Base-by-base conservation (phyloP, 2,888 invertebrate species). In the Psylliodes chrysocephalus region DNA sequence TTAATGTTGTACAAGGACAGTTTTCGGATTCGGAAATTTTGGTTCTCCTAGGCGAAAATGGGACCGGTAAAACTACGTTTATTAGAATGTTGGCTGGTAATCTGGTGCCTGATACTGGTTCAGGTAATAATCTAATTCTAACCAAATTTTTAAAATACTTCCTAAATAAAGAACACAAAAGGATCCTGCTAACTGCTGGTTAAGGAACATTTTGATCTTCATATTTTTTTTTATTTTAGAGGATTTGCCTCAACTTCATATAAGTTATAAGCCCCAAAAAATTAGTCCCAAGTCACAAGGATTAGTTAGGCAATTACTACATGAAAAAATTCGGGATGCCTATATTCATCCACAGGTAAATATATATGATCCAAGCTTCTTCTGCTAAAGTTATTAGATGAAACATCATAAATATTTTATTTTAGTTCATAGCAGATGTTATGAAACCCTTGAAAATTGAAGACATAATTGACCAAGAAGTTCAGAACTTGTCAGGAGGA, bases 191-290 rank as follows among this genome's bases (percentile, higher is more conserved):
- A n/a, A n/a, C n/a, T n/a, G n/a, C n/a, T n/a, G n/a, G n/a, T n/a
- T n/a, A n/a, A n/a, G n/a, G n/a, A n/a, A n/a, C n/a, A n/a, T n/a
- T n/a, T n/a, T n/a, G n/a, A n/a, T n/a, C n/a, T n/a, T n/a, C n/a
- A n/a, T n/a, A n/a, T n/a, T n/a, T n/a, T n/a, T n/a, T n/a, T 46
- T 44, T 17, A 51, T 61, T 71, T 30, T 61, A 82, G 92, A 87
- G 40, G 89, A 90, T 70, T 85, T 95, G 66, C 98, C 98, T 0
- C 91, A 93, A 75, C 84, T 99, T 70, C 95, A 98, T 83, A 97
- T 99, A 80, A 98, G 98, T 83, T 99, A 99, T 87, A 99, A 99
- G 84, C 99, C 99, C 44, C 99, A 99, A 86, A 99, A 98, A 84
- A 99, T 99, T 82, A 97, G 97, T 72, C 99, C 99, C 2, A 98